Conservation (phyloP, 2,113 vertebrate species). For the Melanerpes aurifrons region DNA sequence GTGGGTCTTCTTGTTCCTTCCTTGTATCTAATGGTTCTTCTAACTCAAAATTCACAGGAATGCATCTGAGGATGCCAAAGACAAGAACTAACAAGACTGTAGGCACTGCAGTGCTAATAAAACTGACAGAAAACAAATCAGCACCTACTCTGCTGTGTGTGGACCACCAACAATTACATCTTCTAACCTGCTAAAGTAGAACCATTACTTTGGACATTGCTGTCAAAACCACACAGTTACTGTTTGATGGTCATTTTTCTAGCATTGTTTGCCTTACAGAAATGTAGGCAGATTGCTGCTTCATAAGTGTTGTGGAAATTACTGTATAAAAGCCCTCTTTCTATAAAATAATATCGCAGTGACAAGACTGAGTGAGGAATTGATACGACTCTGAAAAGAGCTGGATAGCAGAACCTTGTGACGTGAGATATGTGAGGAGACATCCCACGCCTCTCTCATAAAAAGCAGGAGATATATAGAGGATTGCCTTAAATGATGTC, state of each 20-base stretch:
- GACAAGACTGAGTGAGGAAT: background rate
- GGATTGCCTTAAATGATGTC: background rate
- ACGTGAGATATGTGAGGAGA: background rate
- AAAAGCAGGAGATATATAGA: background rate
- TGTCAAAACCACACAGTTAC: background rate
- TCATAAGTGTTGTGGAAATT: background rate
- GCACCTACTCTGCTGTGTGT: background rate
- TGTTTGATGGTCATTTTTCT: background rate
- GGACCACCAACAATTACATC: background rate
- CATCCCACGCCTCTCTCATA: background rate
- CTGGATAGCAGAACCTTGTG: background rate
- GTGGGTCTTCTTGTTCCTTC: conserved; percentile 44
- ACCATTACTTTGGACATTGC: background rate
- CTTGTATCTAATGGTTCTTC: background rate
- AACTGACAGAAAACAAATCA: background rate
- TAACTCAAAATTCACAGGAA: background rate
- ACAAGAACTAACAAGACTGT: conserved; percentile 15
- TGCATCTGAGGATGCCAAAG: conserved; percentile 13
- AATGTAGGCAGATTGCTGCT: background rate
- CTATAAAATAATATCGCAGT: background rate
- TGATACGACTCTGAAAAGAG: background rate
- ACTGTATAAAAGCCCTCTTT: background rate
- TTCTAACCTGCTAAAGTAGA: background rate
- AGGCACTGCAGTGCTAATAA: background rate
- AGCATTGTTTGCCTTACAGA: background rate